These are phyloP conservation scores for Druon quercuslanigerum DNA, from an alignment of 1,140 invertebrate genomes.

Conservation along the genomic window DNA sequence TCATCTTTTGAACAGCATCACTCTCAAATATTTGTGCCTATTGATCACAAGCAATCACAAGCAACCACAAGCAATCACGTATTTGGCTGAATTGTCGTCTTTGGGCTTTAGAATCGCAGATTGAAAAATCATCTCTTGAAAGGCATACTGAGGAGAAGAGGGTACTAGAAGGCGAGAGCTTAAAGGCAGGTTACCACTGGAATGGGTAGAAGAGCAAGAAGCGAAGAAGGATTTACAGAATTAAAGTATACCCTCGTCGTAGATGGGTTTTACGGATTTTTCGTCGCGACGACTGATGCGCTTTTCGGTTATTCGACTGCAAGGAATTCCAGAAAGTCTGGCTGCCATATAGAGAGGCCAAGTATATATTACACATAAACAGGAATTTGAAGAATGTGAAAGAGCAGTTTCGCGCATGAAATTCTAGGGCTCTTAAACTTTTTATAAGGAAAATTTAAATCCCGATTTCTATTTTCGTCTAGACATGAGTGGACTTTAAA, in stretches of 20 bases:
- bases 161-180: neutral
- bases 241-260: conserved; percentile 13
- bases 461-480: neutral
- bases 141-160: neutral
- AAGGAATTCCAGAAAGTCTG: neutral
- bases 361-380: neutral
- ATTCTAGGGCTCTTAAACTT: neutral
- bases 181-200: neutral
- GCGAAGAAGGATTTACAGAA: conserved; percentile 27
- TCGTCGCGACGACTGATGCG: conserved; percentile 22
- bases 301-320: neutral
- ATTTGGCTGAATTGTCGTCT: conserved; percentile 3
- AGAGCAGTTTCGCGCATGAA: neutral
- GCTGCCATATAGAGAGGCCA: neutral
- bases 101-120: neutral
- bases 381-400: neutral
- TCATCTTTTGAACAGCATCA: neutral
- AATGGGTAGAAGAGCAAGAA: neutral
- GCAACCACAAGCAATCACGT: neutral
- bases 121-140: conserved; percentile 5
- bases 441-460: neutral
- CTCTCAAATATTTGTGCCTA: neutral
- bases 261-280: conserved; percentile 23
- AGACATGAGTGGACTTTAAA: too few relatives aligned
- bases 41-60: neutral